These are phyloP conservation scores for Amblyjoppa fuscipennis DNA, from an alignment of 2,888 invertebrate species.

Conservation along the genomic window DNA sequence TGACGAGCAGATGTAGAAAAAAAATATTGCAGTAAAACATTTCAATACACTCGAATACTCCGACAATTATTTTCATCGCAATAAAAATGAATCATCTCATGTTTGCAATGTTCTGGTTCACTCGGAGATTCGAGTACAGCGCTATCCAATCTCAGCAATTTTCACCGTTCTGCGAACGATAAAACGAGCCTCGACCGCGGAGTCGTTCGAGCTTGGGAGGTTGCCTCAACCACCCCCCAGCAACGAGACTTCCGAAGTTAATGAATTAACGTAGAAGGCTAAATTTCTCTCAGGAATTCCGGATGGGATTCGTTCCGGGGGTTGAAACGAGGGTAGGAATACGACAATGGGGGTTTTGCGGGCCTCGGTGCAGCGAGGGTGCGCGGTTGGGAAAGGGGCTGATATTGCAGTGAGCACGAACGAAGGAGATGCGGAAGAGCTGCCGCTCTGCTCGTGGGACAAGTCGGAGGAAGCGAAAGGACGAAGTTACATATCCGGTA, in stretches of 20 bases:
- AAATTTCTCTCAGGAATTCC: constrained; percentile 65
- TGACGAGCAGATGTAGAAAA: no score
- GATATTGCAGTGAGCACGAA: constrained; percentile 29
- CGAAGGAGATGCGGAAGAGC: constrained; percentile 29
- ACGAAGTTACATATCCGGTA: constrained; percentile 52
- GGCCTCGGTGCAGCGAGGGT: constrained; percentile 18
- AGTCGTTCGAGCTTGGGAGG: constrained; percentile 20
- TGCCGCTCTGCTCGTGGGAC: constrained; percentile 27
- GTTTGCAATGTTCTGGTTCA: background rate
- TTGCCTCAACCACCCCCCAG: constrained; percentile 1
- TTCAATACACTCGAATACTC: background rate
- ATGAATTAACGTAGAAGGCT: constrained; percentile 63
- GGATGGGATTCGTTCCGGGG: constrained; percentile 61
- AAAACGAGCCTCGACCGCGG: constrained; percentile 1
- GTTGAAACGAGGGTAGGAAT: constrained; percentile 59
- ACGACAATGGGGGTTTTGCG: constrained; percentile 55
- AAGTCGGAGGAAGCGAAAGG: constrained; percentile 43
- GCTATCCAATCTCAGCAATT: background rate
- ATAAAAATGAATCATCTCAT: background rate
- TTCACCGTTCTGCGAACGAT: constrained; percentile 1
- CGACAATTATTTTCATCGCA: background rate
- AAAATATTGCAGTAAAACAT: background rate
- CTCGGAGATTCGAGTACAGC: background rate
- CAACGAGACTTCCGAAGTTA: constrained; percentile 65
- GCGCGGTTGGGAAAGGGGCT: constrained; percentile 13